phyloP scores from a whole-genome alignment of 2,888 invertebrate species.

The Gerris lacustris region DNA sequence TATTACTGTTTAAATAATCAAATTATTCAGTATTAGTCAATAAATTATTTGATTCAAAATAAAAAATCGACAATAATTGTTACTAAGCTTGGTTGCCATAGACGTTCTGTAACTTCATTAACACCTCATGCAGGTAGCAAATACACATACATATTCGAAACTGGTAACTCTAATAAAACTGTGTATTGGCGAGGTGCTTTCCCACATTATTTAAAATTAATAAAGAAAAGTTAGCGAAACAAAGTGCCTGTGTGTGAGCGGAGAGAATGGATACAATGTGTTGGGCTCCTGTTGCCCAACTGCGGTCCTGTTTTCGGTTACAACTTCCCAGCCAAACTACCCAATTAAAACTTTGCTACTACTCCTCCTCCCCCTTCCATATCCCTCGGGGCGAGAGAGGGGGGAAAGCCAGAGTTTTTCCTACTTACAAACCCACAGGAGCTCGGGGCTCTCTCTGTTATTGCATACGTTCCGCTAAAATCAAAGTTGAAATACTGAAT shows the following conservation, averaged over 20 bases:
- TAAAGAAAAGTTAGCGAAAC: not conserved
- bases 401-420: not conserved
- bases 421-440: not conserved
- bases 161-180: too few relatives aligned
- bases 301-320: not conserved
- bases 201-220: not conserved
- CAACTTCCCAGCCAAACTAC: not conserved
- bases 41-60: too few relatives aligned
- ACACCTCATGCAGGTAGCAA: too few relatives aligned
- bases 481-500: not conserved
- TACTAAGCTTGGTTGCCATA: too few relatives aligned
- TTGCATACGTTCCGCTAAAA: not conserved
- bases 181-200: not conserved
- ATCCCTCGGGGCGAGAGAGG: not conserved
- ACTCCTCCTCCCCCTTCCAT: not conserved
- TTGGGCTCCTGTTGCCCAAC: not conserved
- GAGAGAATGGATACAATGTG: not conserved
- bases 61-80: too few relatives aligned
- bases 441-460: not conserved
- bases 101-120: too few relatives aligned
- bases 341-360: slow-evolving; percentile 5
- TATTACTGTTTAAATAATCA: too few relatives aligned
- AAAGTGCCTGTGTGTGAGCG: not conserved
- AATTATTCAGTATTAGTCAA: too few relatives aligned
- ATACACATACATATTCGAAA: too few relatives aligned